These are phyloP conservation scores for Calephelis nemesis DNA, from an alignment of 1,140 invertebrate genomes.

Conservation along the genomic window DNA sequence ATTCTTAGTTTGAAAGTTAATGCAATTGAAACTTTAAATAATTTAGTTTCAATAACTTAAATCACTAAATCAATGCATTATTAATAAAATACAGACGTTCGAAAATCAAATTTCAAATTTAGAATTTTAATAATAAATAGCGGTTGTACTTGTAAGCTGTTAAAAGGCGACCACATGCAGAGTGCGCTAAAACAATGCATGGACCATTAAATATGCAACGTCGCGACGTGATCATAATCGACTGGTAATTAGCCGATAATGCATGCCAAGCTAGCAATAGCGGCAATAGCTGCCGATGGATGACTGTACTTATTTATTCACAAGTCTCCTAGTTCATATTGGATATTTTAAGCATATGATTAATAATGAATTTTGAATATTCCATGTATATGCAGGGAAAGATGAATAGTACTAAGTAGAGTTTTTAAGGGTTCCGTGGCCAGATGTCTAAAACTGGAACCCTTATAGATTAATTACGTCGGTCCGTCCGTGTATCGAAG, in stretches of 20 bases:
- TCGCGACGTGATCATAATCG: constrained; percentile 63
- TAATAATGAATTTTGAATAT: constrained; percentile 11
- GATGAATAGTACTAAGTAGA: not conserved
- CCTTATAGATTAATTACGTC: no score
- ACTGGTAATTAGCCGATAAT: constrained; percentile 63
- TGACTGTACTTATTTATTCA: constrained; percentile 27
- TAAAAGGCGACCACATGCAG: constrained; percentile 43
- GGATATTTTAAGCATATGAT: constrained; percentile 15
- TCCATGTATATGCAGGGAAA: not conserved
- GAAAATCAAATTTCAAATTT: constrained; percentile 5
- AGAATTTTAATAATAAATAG: constrained; percentile 7
- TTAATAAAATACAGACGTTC: not conserved
- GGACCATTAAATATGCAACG: constrained; percentile 63
- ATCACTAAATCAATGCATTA: no score
- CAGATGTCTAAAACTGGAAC: no score
- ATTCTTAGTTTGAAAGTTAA: no score
- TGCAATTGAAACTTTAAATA: no score
- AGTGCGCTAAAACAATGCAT: constrained; percentile 45
- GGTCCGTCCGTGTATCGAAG: no score
- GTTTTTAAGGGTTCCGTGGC: not conserved
- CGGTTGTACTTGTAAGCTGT: constrained; percentile 15
- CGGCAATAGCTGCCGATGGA: constrained; percentile 26
- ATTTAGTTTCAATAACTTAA: no score
- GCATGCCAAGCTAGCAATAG: constrained; percentile 34
- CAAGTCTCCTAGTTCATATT: constrained; percentile 15